These are phyloP conservation scores for Gonocerus acuteangulatus DNA, from an alignment of 2,888 invertebrate species.

Conservation along the genomic window DNA sequence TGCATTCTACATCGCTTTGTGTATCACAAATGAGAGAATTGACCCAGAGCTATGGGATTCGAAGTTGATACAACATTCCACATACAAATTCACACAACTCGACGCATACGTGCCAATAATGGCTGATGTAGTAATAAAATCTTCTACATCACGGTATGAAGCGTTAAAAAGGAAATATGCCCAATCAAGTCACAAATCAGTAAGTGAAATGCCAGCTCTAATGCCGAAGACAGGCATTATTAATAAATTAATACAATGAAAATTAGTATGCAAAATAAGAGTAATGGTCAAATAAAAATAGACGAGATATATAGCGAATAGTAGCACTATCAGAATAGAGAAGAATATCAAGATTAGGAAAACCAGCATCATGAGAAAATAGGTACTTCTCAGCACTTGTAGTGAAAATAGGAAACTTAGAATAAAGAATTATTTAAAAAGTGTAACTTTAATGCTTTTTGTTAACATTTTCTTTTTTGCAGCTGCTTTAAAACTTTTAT, in stretches of 20 bases:
- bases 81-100: conserved; percentile 61
- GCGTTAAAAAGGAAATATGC: conserved; percentile 63
- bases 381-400: neutral
- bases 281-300: neutral
- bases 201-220: conserved; percentile 58
- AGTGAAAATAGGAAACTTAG: neutral
- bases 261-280: neutral
- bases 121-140: conserved; percentile 59
- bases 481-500: too few species aligned
- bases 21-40: conserved; percentile 45
- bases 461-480: too few species aligned
- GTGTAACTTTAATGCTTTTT: too few species aligned
- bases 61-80: conserved; percentile 67
- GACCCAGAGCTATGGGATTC: conserved; percentile 60
- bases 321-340: too few species aligned
- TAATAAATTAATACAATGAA: neutral
- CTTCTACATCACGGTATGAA: conserved; percentile 60
- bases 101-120: conserved; percentile 60
- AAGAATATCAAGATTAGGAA: neutral
- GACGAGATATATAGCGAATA: too few species aligned
- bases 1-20: conserved; percentile 66
- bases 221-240: conserved; percentile 39
- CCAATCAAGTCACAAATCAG: conserved; percentile 52
- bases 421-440: neutral
- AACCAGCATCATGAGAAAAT: neutral